Conservation (phyloP, 1,140 invertebrate genomes). For the Caerostris extrusa region DNA sequence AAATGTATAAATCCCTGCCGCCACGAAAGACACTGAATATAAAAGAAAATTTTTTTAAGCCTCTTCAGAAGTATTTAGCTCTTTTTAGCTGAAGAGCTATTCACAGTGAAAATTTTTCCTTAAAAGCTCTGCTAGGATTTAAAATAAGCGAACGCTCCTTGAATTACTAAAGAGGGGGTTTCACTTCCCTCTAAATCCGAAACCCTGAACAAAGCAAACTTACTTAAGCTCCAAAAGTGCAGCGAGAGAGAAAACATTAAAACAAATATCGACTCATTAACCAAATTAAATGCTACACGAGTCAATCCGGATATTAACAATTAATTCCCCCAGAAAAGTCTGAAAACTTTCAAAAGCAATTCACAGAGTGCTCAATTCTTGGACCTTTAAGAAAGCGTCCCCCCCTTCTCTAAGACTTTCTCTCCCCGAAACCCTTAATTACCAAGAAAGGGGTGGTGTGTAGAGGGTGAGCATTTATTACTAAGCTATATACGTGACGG, state of each 20-base stretch:
- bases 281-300: slow-evolving; percentile 64
- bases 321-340: slow-evolving; percentile 38
- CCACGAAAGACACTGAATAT: no score
- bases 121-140: not conserved
- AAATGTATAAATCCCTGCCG: no score
- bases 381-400: not conserved
- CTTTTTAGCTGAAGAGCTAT: not conserved
- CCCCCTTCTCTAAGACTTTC: not conserved
- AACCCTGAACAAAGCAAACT: not conserved
- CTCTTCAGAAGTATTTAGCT: no score
- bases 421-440: slow-evolving; percentile 39
- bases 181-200: not conserved
- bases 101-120: not conserved
- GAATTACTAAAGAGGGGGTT: not conserved
- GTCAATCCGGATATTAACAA: slow-evolving; percentile 61
- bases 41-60: no score
- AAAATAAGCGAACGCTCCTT: not conserved
- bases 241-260: not conserved
- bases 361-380: slow-evolving; percentile 6
- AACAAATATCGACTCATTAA: slow-evolving; percentile 51
- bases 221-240: not conserved
- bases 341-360: slow-evolving; percentile 22
- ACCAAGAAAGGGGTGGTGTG: not conserved
- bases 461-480: slow-evolving; percentile 34
- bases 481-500: slow-evolving; percentile 51